Evolutionary conservation across 2,888 invertebrate genomes (phyloP).

Genomic region (Thecophora atra): DNA sequence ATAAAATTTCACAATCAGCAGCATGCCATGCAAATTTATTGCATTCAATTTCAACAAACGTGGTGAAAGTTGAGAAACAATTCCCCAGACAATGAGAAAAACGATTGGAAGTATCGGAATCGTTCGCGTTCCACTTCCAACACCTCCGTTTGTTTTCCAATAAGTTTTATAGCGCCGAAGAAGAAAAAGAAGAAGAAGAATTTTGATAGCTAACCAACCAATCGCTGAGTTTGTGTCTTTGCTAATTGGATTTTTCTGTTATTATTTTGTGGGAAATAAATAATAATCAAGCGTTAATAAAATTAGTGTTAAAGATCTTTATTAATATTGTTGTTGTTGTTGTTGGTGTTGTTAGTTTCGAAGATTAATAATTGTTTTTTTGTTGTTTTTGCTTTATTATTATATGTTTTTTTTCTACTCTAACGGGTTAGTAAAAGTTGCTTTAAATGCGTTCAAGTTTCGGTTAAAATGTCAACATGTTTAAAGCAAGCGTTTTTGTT

Average conservation of each 20-base stretch:
- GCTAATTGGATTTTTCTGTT: background rate
- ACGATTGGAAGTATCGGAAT: no score
- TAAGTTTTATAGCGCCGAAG: no score
- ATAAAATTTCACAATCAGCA: no score
- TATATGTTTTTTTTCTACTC: background rate
- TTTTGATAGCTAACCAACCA: no score
- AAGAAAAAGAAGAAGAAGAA: no score
- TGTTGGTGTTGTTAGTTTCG: background rate
- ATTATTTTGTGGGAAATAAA: conserved; percentile 8
- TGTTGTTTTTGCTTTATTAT: background rate
- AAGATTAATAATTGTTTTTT: background rate
- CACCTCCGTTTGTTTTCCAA: no score
- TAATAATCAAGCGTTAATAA: conserved; percentile 24
- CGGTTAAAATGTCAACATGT: conserved; percentile 33
- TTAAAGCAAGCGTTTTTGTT: conserved; percentile 31
- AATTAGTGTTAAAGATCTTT: conserved; percentile 14
- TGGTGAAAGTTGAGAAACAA: no score
- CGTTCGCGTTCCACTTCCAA: no score
- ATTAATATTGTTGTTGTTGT: no score
- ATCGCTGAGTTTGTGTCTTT: background rate
- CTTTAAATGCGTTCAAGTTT: conserved; percentile 23
- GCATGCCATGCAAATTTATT: no score
- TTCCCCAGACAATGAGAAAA: no score
- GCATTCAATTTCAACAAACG: no score
- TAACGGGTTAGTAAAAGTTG: conserved; percentile 9